Evolutionary conservation across 92 coral and sea anemone species (phyloP).

Genomic region (Umimayanthus kanabou): DNA sequence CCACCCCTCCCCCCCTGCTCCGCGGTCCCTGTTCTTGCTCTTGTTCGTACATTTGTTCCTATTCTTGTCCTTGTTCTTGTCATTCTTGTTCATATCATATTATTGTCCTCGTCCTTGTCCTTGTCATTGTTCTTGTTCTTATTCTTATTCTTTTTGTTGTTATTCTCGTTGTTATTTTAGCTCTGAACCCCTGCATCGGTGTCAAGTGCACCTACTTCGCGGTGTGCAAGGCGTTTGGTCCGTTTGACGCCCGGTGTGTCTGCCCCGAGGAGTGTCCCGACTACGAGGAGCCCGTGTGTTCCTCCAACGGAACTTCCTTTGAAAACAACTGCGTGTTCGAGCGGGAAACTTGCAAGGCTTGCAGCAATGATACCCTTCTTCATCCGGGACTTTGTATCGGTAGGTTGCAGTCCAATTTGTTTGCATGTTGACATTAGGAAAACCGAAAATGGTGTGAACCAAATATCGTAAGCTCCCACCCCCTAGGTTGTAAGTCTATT

Average conservation of each 20-base stretch:
- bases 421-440: neutral
- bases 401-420: neutral
- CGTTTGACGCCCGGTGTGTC: constrained; percentile 32
- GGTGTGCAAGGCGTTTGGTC: constrained; percentile 24
- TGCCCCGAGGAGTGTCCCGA: constrained; percentile 13
- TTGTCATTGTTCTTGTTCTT: no score
- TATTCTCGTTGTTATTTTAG: neutral
- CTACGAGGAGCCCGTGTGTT: constrained; percentile 16
- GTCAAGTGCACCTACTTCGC: constrained; percentile 8
- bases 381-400: constrained; percentile 40
- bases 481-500: no score
- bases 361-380: constrained; percentile 3
- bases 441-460: no score
- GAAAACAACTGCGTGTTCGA: constrained; percentile 14
- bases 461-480: no score
- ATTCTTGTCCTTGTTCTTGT: no score
- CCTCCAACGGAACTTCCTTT: constrained; percentile 24
- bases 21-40: no score
- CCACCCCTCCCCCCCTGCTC: no score
- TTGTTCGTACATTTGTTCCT: no score
- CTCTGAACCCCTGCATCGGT: constrained; percentile 16
- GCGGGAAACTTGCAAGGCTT: neutral
- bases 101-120: no score
- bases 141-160: neutral
- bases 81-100: no score